phyloP scores from a whole-genome alignment of 2,113 vertebrate genomes.

The Oncorhynchus nerka region DNA sequence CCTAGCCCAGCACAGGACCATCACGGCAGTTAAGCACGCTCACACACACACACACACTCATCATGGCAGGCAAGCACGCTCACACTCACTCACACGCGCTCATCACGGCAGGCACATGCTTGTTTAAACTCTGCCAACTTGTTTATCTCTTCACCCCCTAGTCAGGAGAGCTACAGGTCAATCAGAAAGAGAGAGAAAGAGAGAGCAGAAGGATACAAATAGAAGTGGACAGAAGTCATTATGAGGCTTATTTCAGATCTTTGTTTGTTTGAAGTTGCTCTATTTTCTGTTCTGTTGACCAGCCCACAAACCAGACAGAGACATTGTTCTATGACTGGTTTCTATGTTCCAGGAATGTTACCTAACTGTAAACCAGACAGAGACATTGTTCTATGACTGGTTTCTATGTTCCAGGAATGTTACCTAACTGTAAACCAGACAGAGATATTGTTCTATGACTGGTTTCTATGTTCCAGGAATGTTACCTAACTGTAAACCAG shows the following conservation, averaged over 20 bases:
- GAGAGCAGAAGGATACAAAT: slow-evolving; percentile 41
- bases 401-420: too few species aligned
- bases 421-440: too few species aligned
- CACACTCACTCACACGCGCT: too few species aligned
- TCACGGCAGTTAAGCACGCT: neutral
- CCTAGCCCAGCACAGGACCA: slow-evolving; percentile 12
- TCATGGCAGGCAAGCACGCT: slow-evolving; percentile 4
- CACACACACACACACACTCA: neutral
- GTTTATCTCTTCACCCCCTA: slow-evolving; percentile 40
- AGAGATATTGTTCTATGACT: too few species aligned
- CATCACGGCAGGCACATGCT: slow-evolving; percentile 7
- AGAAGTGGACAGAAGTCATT: slow-evolving; percentile 44
- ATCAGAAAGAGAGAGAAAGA: slow-evolving; percentile 18
- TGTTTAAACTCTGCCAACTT: slow-evolving; percentile 57
- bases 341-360: too few species aligned
- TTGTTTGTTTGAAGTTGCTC: slow-evolving; percentile 27
- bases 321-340: neutral
- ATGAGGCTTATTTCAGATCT: slow-evolving; percentile 57
- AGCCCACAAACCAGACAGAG: slow-evolving; percentile 35
- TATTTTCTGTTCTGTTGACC: slow-evolving; percentile 38
- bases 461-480: too few species aligned
- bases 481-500: too few species aligned
- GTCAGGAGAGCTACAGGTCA: slow-evolving; percentile 38
- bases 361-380: too few species aligned
- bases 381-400: too few species aligned